Evolutionary conservation across 2,888 invertebrate species (phyloP).

Genomic region (Agonopterix arenella): DNA sequence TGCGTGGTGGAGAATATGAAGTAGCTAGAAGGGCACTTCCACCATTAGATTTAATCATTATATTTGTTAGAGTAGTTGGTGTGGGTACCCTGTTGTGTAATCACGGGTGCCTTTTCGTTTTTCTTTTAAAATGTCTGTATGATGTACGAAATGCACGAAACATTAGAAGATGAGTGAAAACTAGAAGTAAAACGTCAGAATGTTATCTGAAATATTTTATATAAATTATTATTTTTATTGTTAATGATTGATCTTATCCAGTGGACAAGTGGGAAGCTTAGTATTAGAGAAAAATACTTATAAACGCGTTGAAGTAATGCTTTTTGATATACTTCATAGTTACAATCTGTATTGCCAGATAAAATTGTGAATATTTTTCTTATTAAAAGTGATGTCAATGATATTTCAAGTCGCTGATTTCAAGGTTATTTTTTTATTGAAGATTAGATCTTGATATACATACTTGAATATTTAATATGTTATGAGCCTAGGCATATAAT

Average conservation of each 20-base stretch:
- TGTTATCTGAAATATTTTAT: constrained; percentile 64
- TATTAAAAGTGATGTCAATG: constrained; percentile 68
- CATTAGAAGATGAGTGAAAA: constrained; percentile 85
- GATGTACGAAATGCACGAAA: constrained; percentile 93
- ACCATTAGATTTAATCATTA: constrained; percentile 68
- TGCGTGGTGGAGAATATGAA: constrained; percentile 40
- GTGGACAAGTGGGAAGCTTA: constrained; percentile 67
- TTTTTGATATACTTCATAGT: constrained; percentile 65
- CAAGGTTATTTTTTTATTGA: constrained; percentile 67
- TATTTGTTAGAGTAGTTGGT: constrained; percentile 76
- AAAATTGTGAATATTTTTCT: constrained; percentile 77
- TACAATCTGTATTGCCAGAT: constrained; percentile 76
- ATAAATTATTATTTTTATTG: constrained; percentile 69
- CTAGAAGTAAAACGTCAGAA: constrained; percentile 51
- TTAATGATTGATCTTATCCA: constrained; percentile 64
- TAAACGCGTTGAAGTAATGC: constrained; percentile 47
- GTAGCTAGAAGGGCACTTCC: constrained; percentile 35
- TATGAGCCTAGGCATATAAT: constrained; percentile 52
- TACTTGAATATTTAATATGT: constrained; percentile 38
- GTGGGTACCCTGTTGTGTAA: constrained; percentile 73
- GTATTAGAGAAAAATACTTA: constrained; percentile 62
- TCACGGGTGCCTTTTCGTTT: constrained; percentile 73
- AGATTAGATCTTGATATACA: constrained; percentile 65
- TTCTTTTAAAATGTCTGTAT: constrained; percentile 80
- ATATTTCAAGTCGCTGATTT: constrained; percentile 72